These are phyloP conservation scores for Donacobius atricapilla DNA, from an alignment of 2,113 vertebrate genomes.

Conservation along the genomic window DNA sequence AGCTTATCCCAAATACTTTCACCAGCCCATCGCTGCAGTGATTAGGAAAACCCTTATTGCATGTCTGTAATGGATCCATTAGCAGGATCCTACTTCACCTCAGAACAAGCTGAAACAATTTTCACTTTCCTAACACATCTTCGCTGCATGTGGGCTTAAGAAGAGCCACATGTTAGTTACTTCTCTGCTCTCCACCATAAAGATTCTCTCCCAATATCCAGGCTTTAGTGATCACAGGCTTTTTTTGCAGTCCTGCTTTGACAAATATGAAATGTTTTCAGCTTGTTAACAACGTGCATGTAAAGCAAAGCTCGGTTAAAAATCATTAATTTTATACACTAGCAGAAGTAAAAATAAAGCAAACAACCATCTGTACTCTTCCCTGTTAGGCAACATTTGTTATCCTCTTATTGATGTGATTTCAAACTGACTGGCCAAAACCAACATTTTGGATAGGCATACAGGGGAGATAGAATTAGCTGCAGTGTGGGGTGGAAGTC, in stretches of 20 bases:
- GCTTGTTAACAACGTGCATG: not conserved
- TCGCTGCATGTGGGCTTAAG: not conserved
- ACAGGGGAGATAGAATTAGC: not conserved
- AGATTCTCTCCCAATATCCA: not conserved
- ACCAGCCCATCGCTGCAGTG: not conserved
- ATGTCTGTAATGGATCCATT: slow-evolving; percentile 1
- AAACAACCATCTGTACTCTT: not conserved
- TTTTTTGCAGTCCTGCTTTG: not conserved
- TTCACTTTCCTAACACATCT: slow-evolving; percentile 32
- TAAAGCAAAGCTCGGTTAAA: not conserved
- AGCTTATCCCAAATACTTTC: not conserved
- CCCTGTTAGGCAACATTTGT: not conserved
- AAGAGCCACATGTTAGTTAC: not conserved
- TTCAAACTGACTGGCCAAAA: not conserved
- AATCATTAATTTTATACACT: not conserved
- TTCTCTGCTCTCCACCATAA: not conserved
- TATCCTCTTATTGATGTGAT: rapidly evolving
- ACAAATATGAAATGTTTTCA: not conserved
- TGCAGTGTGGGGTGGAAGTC: rapidly evolving
- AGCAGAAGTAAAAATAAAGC: not conserved
- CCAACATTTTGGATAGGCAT: not conserved
- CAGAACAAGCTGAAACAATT: slow-evolving; percentile 34
- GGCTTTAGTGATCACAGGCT: not conserved
- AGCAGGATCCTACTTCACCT: not conserved
- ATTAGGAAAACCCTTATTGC: not conserved